A percentile compares a stretch with the other conserved stretches of the same genome.
These are phyloP conservation scores for Pogonus chalceus DNA, from an alignment of 1,140 invertebrate genomes.

Conservation along the genomic window DNA sequence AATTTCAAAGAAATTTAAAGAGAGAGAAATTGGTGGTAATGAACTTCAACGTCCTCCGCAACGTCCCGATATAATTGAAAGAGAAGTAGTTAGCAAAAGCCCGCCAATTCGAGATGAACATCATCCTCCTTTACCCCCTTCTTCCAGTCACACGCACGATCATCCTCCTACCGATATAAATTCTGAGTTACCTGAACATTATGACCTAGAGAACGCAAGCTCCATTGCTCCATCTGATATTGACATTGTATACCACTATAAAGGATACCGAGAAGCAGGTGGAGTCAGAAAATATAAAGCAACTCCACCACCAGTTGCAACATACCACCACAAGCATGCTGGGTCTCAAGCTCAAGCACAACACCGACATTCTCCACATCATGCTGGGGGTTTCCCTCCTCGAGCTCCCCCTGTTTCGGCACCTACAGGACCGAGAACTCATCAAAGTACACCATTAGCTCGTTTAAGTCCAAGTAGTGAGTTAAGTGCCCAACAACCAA, in stretches of 20 bases:
- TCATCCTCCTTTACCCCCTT: constrained; percentile 57
- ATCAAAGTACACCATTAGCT: constrained; percentile 81
- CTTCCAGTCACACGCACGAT: constrained; percentile 54
- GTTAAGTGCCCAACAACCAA: constrained; percentile 77
- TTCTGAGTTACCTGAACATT: constrained; percentile 86
- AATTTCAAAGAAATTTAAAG: constrained; percentile 79
- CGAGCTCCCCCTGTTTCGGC: constrained; percentile 55
- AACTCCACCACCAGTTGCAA: constrained; percentile 58
- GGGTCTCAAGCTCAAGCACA: constrained; percentile 45
- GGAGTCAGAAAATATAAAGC: constrained; percentile 80
- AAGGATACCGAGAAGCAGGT: constrained; percentile 72
- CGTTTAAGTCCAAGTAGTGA: constrained; percentile 85
- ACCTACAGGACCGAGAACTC: constrained; percentile 50
- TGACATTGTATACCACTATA: constrained; percentile 94
- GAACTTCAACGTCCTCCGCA: constrained; percentile 57
- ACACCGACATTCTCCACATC: constrained; percentile 61
- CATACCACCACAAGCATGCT: constrained; percentile 70
- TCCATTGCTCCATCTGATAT: constrained; percentile 96
- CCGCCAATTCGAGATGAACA: constrained; percentile 66
- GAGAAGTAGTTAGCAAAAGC: constrained; percentile 74
- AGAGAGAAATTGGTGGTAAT: constrained; percentile 60
- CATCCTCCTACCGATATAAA: constrained; percentile 57
- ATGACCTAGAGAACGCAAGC: constrained; percentile 93
- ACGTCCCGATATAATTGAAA: constrained; percentile 85
- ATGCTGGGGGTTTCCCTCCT: constrained; percentile 54